Evolutionary conservation across 2,797 vertebrate species (phyloP).

Genomic region (Neostethus bicornis): DNA sequence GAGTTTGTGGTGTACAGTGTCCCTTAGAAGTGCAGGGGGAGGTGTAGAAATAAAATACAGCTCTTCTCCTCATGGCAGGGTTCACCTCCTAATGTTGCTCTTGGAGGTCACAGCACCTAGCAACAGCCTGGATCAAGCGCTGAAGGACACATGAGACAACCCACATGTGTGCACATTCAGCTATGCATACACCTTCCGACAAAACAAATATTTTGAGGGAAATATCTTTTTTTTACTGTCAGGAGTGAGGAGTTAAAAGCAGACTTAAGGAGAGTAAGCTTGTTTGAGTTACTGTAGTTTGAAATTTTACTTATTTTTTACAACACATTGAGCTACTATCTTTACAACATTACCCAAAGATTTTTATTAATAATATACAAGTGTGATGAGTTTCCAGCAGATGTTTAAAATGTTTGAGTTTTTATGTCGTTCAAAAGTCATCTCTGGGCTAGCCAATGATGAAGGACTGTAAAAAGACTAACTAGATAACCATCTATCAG

Average conservation of each 20-base stretch:
- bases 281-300: too few relatives aligned
- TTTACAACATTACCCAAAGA: background rate
- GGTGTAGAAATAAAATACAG: constrained; percentile 66
- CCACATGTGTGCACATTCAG: constrained; percentile 21
- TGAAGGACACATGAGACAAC: constrained; percentile 61
- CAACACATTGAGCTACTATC: background rate
- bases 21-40: constrained; percentile 41
- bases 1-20: constrained; percentile 49
- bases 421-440: background rate
- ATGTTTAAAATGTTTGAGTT: background rate
- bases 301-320: background rate
- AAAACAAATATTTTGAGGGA: constrained; percentile 27
- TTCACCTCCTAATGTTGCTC: constrained; percentile 68
- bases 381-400: background rate
- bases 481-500: constrained; percentile 1
- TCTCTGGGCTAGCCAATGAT: background rate
- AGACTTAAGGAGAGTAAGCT: too few relatives aligned
- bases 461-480: background rate
- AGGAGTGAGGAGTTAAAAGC: too few relatives aligned
- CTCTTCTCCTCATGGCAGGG: constrained; percentile 48
- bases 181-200: constrained; percentile 25
- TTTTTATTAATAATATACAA: background rate
- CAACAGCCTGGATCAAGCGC: constrained; percentile 64
- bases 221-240: too few relatives aligned
- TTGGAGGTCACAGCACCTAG: constrained; percentile 70